These are phyloP conservation scores for Habroteleia sp. DNA, from an alignment of 2,888 invertebrate species.

Conservation along the genomic window DNA sequence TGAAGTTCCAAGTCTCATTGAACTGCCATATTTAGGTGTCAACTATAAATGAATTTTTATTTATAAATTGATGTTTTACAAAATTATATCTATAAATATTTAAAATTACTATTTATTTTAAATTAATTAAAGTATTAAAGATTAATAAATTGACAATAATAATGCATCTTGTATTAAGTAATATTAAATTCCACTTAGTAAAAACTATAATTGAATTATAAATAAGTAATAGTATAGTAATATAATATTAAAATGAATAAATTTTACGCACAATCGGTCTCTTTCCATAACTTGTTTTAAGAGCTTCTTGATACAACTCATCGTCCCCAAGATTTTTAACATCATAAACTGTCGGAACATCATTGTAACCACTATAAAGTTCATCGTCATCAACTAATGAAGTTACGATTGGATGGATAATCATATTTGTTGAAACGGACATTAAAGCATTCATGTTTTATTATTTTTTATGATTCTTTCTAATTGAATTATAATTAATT, in stretches of 20 bases:
- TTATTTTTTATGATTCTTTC: too few species aligned
- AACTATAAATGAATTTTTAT: constrained; percentile 70
- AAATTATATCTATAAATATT: too few species aligned
- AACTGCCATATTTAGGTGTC: constrained; percentile 82
- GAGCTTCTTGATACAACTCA: constrained; percentile 88
- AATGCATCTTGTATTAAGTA: too few species aligned
- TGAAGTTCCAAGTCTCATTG: constrained; percentile 83
- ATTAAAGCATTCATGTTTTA: constrained; percentile 34
- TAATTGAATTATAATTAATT: too few species aligned
- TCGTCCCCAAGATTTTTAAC: constrained; percentile 87
- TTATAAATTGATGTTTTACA: too few species aligned
- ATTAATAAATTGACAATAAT: constrained; percentile 1
- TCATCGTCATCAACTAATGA: constrained; percentile 84
- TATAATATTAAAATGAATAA: too few species aligned
- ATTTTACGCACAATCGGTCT: constrained; percentile 84
- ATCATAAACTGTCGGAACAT: constrained; percentile 85
- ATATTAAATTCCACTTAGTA: too few species aligned
- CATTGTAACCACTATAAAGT: constrained; percentile 86
- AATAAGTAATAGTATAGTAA: too few species aligned
- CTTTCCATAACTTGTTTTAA: constrained; percentile 88
- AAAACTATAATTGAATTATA: too few species aligned
- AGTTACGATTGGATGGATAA: constrained; percentile 45
- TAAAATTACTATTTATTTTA: too few species aligned
- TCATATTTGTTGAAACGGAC: constrained; percentile 31
- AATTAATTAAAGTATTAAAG: background rate